A percentile compares a stretch with the other conserved stretches of the same genome.
These are phyloP conservation scores for Miopithecus talapoin DNA, from an alignment of 2,797 vertebrate species.

Conservation along the genomic window DNA sequence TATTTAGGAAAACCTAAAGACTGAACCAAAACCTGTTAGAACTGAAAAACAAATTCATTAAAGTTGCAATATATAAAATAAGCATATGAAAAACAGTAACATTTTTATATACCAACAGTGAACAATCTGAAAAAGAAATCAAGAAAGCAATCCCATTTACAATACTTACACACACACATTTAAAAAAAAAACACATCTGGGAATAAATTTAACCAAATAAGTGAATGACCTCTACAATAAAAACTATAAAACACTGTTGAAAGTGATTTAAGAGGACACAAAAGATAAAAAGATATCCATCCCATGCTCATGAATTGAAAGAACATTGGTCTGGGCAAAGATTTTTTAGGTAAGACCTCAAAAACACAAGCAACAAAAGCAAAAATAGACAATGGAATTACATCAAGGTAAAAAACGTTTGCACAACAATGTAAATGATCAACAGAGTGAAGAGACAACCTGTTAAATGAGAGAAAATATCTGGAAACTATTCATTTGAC, in stretches of 20 bases:
- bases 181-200: not conserved
- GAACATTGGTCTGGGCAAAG: not conserved
- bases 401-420: not conserved
- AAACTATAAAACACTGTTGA: not conserved
- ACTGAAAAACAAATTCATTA: not conserved
- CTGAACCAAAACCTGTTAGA: not conserved
- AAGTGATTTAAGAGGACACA: not conserved
- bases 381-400: not conserved
- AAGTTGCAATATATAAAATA: not conserved
- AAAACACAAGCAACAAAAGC: not conserved
- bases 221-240: not conserved
- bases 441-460: not conserved
- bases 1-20: not conserved
- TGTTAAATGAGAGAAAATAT: not conserved
- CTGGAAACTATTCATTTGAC: not conserved
- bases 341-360: not conserved
- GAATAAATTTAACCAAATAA: not conserved
- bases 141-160: not conserved
- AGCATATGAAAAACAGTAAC: not conserved
- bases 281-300: not conserved
- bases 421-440: not conserved
- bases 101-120: not conserved
- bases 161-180: not conserved
- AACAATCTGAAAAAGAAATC: not conserved
- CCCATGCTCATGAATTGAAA: not conserved